phyloP scores from a whole-genome alignment of 2,888 invertebrate genomes.

The Osmoderma eremita region DNA sequence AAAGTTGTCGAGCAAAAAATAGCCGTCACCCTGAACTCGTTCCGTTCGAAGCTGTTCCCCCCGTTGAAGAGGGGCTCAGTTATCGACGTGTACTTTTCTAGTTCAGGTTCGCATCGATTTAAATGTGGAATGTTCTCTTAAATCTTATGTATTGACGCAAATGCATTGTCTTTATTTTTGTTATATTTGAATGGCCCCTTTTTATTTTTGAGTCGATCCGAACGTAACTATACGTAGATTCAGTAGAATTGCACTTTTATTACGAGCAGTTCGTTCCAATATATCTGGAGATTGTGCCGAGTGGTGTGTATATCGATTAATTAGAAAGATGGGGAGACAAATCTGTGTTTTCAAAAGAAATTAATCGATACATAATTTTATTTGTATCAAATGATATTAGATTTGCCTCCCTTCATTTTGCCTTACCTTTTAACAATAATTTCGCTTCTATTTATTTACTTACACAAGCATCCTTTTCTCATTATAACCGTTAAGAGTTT shows the following conservation, averaged over 20 bases:
- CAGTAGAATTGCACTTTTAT: conserved; percentile 21
- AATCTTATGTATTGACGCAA: conserved; percentile 38
- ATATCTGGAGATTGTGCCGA: conserved; percentile 4
- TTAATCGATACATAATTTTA: no score
- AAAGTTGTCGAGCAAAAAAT: conserved; percentile 81
- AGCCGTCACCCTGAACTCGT: conserved; percentile 76
- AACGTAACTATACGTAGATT: not conserved
- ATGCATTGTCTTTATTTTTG: conserved; percentile 47
- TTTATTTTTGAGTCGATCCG: conserved; percentile 24
- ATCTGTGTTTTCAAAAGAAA: no score
- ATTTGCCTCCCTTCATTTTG: no score
- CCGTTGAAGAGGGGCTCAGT: conserved; percentile 83
- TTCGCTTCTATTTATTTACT: no score
- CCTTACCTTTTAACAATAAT: no score
- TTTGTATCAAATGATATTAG: no score
- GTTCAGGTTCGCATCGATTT: conserved; percentile 77
- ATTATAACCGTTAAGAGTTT: no score
- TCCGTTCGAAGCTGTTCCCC: conserved; percentile 83
- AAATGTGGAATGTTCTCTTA: conserved; percentile 42
- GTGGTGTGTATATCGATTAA: no score
- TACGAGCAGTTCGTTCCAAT: conserved; percentile 35
- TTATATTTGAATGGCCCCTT: not conserved
- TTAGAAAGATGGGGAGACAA: no score
- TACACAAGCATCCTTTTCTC: no score
- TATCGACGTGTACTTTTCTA: conserved; percentile 86